Evolutionary conservation across 2,113 vertebrate species (phyloP), one percentile per base, ranked within the genome.

Genomic region (Aepyceros melampus): DNA sequence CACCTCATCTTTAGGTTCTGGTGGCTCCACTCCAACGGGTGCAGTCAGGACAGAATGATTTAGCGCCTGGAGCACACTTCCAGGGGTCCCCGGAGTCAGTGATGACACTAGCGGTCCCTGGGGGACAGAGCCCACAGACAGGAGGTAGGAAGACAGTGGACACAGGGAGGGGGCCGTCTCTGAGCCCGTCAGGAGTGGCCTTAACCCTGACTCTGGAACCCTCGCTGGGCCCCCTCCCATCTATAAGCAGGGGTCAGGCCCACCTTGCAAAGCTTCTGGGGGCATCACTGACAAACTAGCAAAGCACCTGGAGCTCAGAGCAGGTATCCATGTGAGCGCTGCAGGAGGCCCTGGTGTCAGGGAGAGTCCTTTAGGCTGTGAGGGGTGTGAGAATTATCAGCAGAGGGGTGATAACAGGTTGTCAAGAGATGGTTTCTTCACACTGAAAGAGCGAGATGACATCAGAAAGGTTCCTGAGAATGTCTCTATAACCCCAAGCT

Each of bases 51-150:
- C 6, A 11, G 17, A 83, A 62, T 17, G 51, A 36, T 14, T 53
- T 25, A 58, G 43, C 2, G 1, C 17, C 29, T 0, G 0, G 56
- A 27, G n/a, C 1, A 0, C 33, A 6, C 60, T 49, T 74, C 10
- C 10, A 64, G 62, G 51, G 23, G 40, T 21, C 36, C 85, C 27
- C 0, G 0, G 53, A 62, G 33, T 49, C 36, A 21, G 49, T 23
- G 0, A 27, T 58, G 87, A 53, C 47, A 49, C 47, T n/a, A 25
- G 17, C 0, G 1, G 51, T 8, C 45, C 53, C 0, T 11, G 12
- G 7, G 14, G 27, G 53, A 62, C 53, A 62, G 33, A 84, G n/a
- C 45, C 79, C 53, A 27, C 21, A 45, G 25, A 9, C 31, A 36
- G 40, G 3, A 4, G 23, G 25, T 6, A 29, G 17, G 49, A 25